Conservation (phyloP, 2,888 invertebrate genomes). For the Pyrrhosoma nymphula region DNA sequence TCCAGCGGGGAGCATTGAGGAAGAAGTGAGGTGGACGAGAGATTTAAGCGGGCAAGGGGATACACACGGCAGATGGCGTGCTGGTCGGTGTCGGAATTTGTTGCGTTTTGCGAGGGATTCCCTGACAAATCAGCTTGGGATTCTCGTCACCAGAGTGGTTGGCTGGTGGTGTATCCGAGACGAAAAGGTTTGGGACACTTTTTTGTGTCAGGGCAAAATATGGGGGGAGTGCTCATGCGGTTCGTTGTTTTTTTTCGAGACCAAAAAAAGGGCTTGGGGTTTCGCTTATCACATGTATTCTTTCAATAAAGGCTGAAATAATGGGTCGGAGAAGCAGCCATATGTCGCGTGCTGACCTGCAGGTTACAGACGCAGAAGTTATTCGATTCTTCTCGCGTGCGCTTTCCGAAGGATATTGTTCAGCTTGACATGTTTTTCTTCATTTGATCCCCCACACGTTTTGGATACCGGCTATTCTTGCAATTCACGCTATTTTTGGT, state of each 20-base stretch:
- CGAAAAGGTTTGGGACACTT: background rate
- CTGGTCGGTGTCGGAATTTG: constrained; percentile 32
- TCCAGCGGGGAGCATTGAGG: no score
- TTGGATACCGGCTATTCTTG: background rate
- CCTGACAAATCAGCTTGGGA: constrained; percentile 22
- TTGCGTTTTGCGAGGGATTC: constrained; percentile 52
- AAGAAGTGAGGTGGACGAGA: no score
- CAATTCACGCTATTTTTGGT: no score
- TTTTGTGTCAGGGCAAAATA: background rate
- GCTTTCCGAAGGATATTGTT: background rate
- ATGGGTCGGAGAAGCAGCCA: no score
- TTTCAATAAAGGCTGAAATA: no score
- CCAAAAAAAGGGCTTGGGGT: background rate
- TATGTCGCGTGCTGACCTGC: background rate
- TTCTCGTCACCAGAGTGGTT: background rate
- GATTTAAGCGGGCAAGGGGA: background rate
- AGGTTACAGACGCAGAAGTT: background rate
- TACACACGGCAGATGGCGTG: constrained; percentile 45
- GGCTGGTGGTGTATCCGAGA: background rate
- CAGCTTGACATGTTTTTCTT: background rate
- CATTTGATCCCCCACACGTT: background rate
- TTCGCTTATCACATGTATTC: no score
- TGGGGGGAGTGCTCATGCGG: background rate
- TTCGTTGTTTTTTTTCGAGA: background rate
- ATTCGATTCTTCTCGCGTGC: background rate